These are phyloP conservation scores for Zaprionus taronus DNA, from an alignment of 1,140 invertebrate genomes.

Conservation along the genomic window DNA sequence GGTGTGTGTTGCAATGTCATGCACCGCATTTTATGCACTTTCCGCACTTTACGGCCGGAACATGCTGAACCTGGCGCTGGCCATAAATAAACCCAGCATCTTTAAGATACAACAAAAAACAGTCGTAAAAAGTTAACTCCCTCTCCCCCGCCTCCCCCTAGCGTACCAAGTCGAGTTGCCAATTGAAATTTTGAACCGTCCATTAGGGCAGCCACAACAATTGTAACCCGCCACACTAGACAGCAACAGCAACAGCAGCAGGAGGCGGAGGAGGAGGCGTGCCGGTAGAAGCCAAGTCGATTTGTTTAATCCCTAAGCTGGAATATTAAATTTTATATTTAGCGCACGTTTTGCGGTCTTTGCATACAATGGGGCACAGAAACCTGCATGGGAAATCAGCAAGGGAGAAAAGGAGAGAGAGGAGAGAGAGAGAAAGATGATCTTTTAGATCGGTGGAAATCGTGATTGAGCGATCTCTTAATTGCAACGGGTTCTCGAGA, in stretches of 20 bases:
- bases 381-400: slow-evolving; percentile 4
- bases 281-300: slow-evolving; percentile 28
- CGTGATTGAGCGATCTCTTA: slow-evolving; percentile 56
- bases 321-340: slow-evolving; percentile 82
- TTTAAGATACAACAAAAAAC: slow-evolving; percentile 69
- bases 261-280: slow-evolving; percentile 9
- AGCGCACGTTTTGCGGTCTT: slow-evolving; percentile 69
- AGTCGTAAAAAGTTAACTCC: slow-evolving; percentile 72
- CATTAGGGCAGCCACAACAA: slow-evolving; percentile 12
- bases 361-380: slow-evolving; percentile 63
- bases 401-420: slow-evolving; percentile 9
- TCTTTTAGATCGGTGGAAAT: slow-evolving; percentile 27
- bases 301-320: slow-evolving; percentile 48
- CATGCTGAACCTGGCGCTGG: slow-evolving; percentile 52
- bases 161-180: background rate
- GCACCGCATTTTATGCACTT: slow-evolving; percentile 76
- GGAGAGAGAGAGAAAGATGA: background rate
- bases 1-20: slow-evolving; percentile 76
- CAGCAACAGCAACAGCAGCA: background rate
- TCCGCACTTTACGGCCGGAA: slow-evolving; percentile 67
- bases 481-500: slow-evolving; percentile 38
- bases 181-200: slow-evolving; percentile 54
- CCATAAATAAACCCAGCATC: slow-evolving; percentile 80
- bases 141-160: slow-evolving; percentile 27
- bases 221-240: slow-evolving; percentile 19